Base-by-base conservation (phyloP, 2,113 vertebrate genomes). In the Nipponia nippon region DNA sequence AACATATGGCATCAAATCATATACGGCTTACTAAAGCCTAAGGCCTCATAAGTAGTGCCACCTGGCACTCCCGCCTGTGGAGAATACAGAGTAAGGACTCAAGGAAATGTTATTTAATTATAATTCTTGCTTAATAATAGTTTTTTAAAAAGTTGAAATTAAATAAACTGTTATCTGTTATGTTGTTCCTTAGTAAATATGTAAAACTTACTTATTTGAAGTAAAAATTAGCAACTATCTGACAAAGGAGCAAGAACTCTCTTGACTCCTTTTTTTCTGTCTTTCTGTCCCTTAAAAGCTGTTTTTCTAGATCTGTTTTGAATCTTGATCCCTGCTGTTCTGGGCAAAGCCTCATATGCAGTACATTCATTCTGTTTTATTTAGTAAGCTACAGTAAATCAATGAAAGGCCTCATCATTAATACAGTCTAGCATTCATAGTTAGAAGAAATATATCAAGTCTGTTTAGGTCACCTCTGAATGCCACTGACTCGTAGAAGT, bases 351-450 rank as follows among this genome's bases (percentile, higher is more conserved):
- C 44, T 88, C 6, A 2, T 36, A 40, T 34, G 38, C 21, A 81
- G 42, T 86, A 38, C 32, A 50, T 83, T 90, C 3, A 21, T 93
- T 77, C 71, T 92, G 36, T 76, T 90, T 80, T 83, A 58, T 83
- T 87, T 93, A 81, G 38, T 40, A 93, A 94, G 62, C 25, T 91
- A 53, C 62, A 94, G 81, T 63, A 87, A 95, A 94, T 95, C 87
- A 91, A 58, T 90, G 75, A 73, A 81, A 69, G 10, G 8, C 21
- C 25, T 92, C 3, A 9, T 80, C 67, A 58, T 70, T 90, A 85
- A 88, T 83, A 47, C 3, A 79, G 27, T 69, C 21, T 61, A 65
- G 13, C 20, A 50, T 58, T 78, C 50, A 72, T 21, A 78, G 20
- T 66, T 95, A 59, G 9, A 83, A 82, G 49, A 83, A 95, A 86